phyloP scores from a whole-genome alignment of 1,140 invertebrate species.

The Drusus annulatus region DNA sequence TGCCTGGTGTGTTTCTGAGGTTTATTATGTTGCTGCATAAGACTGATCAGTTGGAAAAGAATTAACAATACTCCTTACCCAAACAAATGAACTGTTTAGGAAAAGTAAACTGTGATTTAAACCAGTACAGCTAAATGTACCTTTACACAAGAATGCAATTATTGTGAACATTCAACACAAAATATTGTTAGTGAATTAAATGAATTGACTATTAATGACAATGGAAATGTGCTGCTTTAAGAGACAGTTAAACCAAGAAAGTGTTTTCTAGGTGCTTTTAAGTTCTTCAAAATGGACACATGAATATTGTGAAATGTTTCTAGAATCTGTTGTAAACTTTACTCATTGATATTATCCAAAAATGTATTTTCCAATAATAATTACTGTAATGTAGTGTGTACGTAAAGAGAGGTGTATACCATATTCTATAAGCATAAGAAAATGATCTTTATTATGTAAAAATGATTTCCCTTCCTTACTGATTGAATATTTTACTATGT shows the following conservation, averaged over 20 bases:
- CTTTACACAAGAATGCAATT: not conserved
- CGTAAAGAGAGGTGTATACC: not conserved
- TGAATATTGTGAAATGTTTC: not conserved
- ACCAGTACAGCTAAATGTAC: not conserved
- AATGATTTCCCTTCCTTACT: not conserved
- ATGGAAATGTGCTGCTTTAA: not conserved
- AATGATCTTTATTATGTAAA: slow-evolving; percentile 8
- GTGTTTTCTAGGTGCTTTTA: not conserved
- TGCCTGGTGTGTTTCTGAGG: slow-evolving; percentile 12
- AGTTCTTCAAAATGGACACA: not conserved
- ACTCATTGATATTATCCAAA: slow-evolving; percentile 1
- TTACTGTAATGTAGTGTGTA: not conserved
- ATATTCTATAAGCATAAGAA: not conserved
- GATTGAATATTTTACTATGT: not conserved
- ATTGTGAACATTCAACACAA: slow-evolving; percentile 1
- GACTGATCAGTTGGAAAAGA: slow-evolving; percentile 8
- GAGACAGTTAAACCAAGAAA: not conserved
- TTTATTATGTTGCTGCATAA: not conserved
- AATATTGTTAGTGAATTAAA: not conserved
- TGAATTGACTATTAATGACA: not conserved
- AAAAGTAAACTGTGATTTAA: slow-evolving; percentile 11
- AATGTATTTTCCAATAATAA: not conserved
- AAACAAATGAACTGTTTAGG: slow-evolving; percentile 6
- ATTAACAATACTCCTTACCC: not conserved
- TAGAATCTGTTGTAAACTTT: not conserved